phyloP scores from a whole-genome alignment of 2,113 vertebrate genomes.

The Myocastor coypus region DNA sequence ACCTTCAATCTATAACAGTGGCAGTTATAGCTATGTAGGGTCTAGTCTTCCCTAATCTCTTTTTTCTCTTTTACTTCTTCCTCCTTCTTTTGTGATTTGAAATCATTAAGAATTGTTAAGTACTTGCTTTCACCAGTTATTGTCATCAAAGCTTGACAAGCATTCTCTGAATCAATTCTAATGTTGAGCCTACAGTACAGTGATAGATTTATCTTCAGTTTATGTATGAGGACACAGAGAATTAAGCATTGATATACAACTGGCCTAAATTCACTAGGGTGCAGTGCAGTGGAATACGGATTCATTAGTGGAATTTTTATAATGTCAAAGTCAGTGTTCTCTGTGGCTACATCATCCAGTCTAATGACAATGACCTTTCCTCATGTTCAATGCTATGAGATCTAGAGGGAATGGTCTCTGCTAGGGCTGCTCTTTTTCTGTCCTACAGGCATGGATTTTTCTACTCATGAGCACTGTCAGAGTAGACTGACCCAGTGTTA shows the following conservation, averaged over 20 bases:
- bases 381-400: not conserved
- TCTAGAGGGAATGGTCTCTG: not conserved
- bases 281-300: not conserved
- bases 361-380: not conserved
- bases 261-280: not conserved
- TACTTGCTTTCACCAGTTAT: not conserved
- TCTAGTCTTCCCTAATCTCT: not conserved
- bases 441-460: not conserved
- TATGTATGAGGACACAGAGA: not conserved
- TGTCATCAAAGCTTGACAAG: not conserved
- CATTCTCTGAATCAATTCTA: not conserved
- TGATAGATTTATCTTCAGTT: not conserved
- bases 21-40: not conserved
- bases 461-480: not conserved
- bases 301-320: not conserved
- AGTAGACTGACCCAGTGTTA: not conserved
- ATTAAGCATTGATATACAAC: not conserved
- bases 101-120: not conserved
- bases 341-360: not conserved
- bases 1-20: not conserved
- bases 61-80: not conserved
- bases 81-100: not conserved
- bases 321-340: not conserved
- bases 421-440: not conserved
- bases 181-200: not conserved